These are phyloP conservation scores for Chloroceryle aenea DNA, from an alignment of 2,113 vertebrate species.

Conservation along the genomic window DNA sequence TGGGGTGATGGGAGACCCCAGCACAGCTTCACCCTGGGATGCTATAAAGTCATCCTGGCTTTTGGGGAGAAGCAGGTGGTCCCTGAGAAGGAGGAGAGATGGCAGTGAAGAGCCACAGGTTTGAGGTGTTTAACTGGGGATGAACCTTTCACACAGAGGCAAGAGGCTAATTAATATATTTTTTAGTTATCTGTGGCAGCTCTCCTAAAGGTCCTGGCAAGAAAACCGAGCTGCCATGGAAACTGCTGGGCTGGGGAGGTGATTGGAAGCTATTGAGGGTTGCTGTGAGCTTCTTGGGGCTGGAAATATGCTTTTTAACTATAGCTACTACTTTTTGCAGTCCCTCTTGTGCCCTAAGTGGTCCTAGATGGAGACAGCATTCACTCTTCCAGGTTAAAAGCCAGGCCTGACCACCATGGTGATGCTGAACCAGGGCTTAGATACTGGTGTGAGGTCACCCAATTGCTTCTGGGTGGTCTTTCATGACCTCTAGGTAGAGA, in stretches of 20 bases:
- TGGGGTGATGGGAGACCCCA: not conserved
- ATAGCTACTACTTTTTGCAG: not conserved
- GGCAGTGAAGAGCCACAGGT: not conserved
- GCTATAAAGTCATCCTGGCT: accelerated
- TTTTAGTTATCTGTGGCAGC: not conserved
- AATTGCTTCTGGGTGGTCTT: not conserved
- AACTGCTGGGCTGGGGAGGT: not conserved
- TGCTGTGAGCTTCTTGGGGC: not conserved
- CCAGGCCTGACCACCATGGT: not conserved
- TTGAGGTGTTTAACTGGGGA: not conserved
- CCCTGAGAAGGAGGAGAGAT: accelerated
- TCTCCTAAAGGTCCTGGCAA: not conserved
- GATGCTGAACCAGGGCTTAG: not conserved
- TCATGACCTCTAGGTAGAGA: not conserved
- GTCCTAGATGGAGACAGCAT: not conserved
- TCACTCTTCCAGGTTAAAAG: not conserved
- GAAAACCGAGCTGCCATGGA: conserved; percentile 8
- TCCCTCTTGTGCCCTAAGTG: not conserved
- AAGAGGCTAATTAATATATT: not conserved
- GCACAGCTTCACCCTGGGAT: accelerated
- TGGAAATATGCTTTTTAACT: conserved; percentile 16
- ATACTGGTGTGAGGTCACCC: not conserved
- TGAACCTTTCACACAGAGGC: not conserved
- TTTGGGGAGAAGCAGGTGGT: not conserved
- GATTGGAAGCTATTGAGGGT: not conserved